Evolutionary conservation across 2,888 invertebrate species (phyloP).

Genomic region (Athetis lepigone): DNA sequence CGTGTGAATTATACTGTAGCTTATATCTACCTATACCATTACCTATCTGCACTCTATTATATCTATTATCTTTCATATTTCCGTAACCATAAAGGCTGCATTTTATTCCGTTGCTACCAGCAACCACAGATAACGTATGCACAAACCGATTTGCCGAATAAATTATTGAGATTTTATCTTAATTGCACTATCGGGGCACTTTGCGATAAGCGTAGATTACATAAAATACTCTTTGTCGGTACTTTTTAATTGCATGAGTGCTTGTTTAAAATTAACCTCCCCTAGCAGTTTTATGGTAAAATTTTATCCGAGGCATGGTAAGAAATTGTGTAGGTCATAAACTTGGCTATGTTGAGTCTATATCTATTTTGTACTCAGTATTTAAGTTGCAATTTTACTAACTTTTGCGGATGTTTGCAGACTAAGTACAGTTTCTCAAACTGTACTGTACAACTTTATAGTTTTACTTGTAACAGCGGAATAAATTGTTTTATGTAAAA

Average conservation of each 20-base stretch:
- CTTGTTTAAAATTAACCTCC: conserved; percentile 46
- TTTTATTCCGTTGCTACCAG: conserved; percentile 26
- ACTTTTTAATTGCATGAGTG: conserved; percentile 50
- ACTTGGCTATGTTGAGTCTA: not conserved
- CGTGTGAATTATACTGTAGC: too few relatives aligned
- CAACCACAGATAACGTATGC: conserved; percentile 63
- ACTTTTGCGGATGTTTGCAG: too few relatives aligned
- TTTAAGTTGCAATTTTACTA: not conserved
- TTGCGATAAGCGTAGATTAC: conserved; percentile 64
- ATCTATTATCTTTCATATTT: conserved; percentile 28
- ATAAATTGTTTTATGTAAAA: too few relatives aligned
- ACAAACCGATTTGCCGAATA: conserved; percentile 68
- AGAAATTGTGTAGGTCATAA: conserved; percentile 13
- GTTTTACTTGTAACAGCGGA: too few relatives aligned
- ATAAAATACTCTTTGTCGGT: conserved; percentile 69
- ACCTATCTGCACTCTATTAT: too few relatives aligned
- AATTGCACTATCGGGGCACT: conserved; percentile 73
- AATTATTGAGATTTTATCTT: conserved; percentile 74
- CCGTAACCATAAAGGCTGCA: conserved; percentile 18
- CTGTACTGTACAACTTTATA: too few relatives aligned
- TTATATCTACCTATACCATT: too few relatives aligned
- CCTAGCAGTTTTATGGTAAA: conserved; percentile 20
- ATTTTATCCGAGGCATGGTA: not conserved
- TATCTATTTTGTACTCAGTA: not conserved
- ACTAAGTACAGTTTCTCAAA: too few relatives aligned